These are phyloP conservation scores for Hemicentrotus pulcherrimus DNA, from an alignment of 35 echinoderm and acorn worm genomes.

Conservation along the genomic window DNA sequence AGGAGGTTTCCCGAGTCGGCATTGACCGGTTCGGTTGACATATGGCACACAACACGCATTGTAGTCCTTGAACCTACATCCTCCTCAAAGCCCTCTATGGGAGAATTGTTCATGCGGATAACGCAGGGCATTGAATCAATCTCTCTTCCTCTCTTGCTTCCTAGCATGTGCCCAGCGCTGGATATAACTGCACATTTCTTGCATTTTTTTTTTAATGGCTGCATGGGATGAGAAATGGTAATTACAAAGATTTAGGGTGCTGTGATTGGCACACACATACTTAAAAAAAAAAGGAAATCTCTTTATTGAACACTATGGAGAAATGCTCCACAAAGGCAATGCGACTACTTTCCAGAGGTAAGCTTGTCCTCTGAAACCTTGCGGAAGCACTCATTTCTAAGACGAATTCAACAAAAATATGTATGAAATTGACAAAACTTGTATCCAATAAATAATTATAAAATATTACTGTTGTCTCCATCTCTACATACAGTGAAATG, in stretches of 20 bases:
- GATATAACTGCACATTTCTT: slow-evolving; percentile 81
- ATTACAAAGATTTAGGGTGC: not conserved
- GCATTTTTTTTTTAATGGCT: slow-evolving; percentile 78
- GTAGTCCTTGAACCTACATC: slow-evolving; percentile 92
- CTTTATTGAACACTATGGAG: too few relatives aligned
- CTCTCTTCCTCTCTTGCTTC: slow-evolving; percentile 72
- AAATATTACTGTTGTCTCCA: too few relatives aligned
- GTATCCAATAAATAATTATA: too few relatives aligned
- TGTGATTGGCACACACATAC: too few relatives aligned
- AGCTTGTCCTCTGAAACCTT: too few relatives aligned
- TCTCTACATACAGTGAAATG: too few relatives aligned
- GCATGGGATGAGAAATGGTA: slow-evolving; percentile 34
- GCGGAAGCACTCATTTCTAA: too few relatives aligned
- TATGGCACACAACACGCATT: slow-evolving; percentile 77
- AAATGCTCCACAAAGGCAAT: too few relatives aligned
- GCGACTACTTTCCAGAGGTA: too few relatives aligned
- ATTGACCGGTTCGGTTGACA: slow-evolving; percentile 63
- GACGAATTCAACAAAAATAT: too few relatives aligned
- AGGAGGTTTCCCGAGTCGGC: slow-evolving; percentile 60
- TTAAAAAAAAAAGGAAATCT: too few relatives aligned
- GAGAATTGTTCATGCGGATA: slow-evolving; percentile 90
- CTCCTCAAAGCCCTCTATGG: slow-evolving; percentile 66
- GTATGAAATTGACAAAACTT: too few relatives aligned
- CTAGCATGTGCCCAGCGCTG: slow-evolving; percentile 75
- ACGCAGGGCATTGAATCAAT: slow-evolving; percentile 90